Base-by-base conservation (phyloP, 2,797 vertebrate species). In the Rhinatrema bivittatum region DNA sequence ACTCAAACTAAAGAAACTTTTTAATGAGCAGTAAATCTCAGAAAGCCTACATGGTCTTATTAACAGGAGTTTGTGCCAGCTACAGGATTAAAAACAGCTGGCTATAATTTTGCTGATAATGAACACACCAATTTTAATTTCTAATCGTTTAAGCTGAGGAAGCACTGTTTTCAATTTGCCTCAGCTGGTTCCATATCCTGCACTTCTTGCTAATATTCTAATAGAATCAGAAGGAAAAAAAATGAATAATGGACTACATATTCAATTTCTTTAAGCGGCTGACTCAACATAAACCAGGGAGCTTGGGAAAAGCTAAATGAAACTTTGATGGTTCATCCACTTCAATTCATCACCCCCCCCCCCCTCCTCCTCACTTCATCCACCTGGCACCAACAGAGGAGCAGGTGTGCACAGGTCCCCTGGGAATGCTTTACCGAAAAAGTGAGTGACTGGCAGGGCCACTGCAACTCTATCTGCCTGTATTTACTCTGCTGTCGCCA, bases 321-420 rank as follows among this genome's bases (percentile, higher is more conserved):
- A 70, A 56, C 70, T 44, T 25, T 29, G 29, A 36, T 41, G 24
- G 36, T 38, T 42, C 12, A 5, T 14, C 22, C 24, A 15, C 59
- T 70, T 76, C 76, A 70, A 46, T 68, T 77, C 70, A 23, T 38
- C 8, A 6, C 41, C 46, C 45, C 32, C 58, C 68, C 75, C 41
- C 46, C 45, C 32, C 58, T 68, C 75, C 86, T 70, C 70, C 75
- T 76, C 60, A 60, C 56, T 74, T 63, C 12, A 39, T 63, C 72
- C 72, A 89, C 67, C 81, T 80, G 78, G 62, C 78, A 71, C 68
- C 76, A 80, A 45, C 51, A 63, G 60, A 76, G 82, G 61, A 80
- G 73, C 82, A 87, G 79, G 76, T 84, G 84, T 49, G 72, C 49
- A 68, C 41, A 50, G 65, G 26, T 68, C 75, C 63, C 65, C 39